Conservation (phyloP, 2,888 invertebrate genomes). For the Ennomos quercinarius region DNA sequence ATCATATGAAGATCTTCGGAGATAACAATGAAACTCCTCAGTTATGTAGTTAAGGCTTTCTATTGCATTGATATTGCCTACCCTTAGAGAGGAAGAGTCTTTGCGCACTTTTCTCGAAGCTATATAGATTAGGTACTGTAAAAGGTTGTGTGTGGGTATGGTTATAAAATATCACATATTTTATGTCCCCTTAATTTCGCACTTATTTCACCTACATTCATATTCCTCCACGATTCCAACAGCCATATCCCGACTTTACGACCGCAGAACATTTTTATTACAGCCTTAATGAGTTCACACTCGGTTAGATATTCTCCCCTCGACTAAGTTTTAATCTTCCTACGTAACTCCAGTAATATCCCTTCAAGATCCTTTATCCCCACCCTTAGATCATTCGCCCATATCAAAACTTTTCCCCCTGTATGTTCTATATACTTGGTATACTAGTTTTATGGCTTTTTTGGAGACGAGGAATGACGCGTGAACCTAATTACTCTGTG, state of each 20-base stretch:
- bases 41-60: no score
- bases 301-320: constrained; percentile 47
- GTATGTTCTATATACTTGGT: constrained; percentile 62
- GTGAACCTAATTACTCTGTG: constrained; percentile 23
- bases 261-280: constrained; percentile 52
- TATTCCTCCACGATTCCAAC: constrained; percentile 25
- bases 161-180: constrained; percentile 18
- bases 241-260: constrained; percentile 48
- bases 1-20: no score
- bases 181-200: constrained; percentile 3
- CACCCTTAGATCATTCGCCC: constrained; percentile 57
- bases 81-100: no score
- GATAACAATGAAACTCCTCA: no score
- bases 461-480: constrained; percentile 30
- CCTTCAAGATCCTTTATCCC: constrained; percentile 65
- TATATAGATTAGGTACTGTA: no score
- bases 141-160: not conserved
- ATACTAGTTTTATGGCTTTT: constrained; percentile 68
- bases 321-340: constrained; percentile 72
- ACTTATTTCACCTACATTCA: constrained; percentile 16
- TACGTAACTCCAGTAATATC: constrained; percentile 70
- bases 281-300: constrained; percentile 61
- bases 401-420: constrained; percentile 73
- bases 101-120: no score
- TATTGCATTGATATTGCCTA: no score